These are phyloP conservation scores for Diaphora mendica DNA, from an alignment of 2,888 invertebrate genomes.

Conservation along the genomic window DNA sequence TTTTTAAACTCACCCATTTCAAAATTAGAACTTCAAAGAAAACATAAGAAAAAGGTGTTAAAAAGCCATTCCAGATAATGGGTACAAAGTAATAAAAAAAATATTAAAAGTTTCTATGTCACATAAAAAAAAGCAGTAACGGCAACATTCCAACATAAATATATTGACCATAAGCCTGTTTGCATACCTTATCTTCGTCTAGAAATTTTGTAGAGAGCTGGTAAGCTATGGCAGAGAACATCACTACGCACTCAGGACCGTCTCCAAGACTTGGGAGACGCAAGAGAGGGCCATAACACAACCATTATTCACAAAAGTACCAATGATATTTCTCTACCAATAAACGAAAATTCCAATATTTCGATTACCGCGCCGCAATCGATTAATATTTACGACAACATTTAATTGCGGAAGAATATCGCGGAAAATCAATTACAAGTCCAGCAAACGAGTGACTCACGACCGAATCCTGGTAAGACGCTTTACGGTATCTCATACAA, in stretches of 20 bases:
- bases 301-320: constrained; percentile 62
- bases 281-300: constrained; percentile 47
- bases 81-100: neutral
- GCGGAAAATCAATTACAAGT: constrained; percentile 61
- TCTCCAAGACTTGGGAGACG: constrained; percentile 64
- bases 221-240: constrained; percentile 80
- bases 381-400: constrained; percentile 40
- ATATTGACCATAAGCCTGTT: neutral
- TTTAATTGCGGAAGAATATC: constrained; percentile 51
- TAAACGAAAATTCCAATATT: constrained; percentile 18
- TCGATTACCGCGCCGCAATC: constrained; percentile 27
- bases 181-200: constrained; percentile 74
- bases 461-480: constrained; percentile 38
- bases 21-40: neutral
- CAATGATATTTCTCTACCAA: constrained; percentile 23
- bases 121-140: neutral
- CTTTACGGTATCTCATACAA: constrained; percentile 50
- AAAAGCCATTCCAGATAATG: neutral
- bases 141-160: neutral
- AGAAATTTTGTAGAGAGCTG: constrained; percentile 78
- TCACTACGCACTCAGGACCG: constrained; percentile 63
- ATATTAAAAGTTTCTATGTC: constrained; percentile 3
- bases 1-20: neutral
- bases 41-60: neutral
- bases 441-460: constrained; percentile 61